Evolutionary conservation across 2,888 invertebrate species (phyloP).

Genomic region (Ornithoptera priamus): DNA sequence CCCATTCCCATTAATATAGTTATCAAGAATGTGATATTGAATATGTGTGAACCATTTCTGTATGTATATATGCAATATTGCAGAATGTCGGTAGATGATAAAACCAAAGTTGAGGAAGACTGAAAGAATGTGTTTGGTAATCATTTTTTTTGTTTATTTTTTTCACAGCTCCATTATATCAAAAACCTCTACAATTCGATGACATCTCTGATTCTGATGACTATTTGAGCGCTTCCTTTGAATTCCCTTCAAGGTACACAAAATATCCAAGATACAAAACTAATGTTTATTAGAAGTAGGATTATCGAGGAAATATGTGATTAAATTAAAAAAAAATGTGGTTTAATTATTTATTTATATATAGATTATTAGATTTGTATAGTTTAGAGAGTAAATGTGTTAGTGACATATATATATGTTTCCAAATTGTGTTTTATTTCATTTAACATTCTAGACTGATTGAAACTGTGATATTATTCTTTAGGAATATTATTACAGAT

Average conservation of each 20-base stretch:
- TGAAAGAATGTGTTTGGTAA: too few species aligned
- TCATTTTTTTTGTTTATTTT: neutral
- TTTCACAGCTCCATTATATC: constrained; percentile 43
- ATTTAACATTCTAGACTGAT: too few species aligned
- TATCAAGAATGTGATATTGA: too few species aligned
- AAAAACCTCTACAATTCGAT: constrained; percentile 37
- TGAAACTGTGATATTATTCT: too few species aligned
- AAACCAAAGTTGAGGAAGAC: too few species aligned
- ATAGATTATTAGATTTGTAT: constrained; percentile 1
- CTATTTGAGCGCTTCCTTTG: constrained; percentile 51
- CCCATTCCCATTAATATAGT: too few species aligned
- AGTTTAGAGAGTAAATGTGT: neutral
- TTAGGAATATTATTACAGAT: too few species aligned
- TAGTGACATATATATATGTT: neutral
- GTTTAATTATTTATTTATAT: neutral
- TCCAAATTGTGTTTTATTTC: too few species aligned
- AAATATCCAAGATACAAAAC: constrained; percentile 34
- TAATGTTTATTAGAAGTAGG: neutral
- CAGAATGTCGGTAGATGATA: too few species aligned
- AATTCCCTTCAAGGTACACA: constrained; percentile 46
- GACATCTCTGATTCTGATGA: constrained; percentile 45
- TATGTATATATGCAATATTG: too few species aligned
- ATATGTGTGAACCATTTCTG: too few species aligned
- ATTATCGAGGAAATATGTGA: neutral
- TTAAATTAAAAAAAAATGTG: constrained; percentile 17